Evolutionary conservation across 2,888 invertebrate genomes (phyloP).

Genomic region (Punctoribates punctum): DNA sequence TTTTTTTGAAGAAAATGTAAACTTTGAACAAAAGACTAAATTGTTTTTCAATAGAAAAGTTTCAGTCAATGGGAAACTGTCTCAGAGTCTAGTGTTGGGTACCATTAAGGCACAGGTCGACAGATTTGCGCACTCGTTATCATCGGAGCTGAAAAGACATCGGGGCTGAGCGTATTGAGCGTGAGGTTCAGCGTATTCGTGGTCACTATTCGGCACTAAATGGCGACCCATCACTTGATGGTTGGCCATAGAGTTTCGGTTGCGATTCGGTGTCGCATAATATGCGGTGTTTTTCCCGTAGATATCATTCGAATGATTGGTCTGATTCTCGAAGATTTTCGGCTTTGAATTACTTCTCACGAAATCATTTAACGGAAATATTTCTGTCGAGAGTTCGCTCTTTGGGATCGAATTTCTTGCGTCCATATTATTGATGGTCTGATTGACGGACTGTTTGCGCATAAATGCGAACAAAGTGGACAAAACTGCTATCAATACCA

Average conservation of each 20-base stretch:
- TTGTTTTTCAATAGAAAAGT: no score
- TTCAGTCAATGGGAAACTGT: no score
- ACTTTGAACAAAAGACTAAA: no score
- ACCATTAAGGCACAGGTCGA: conserved; percentile 36
- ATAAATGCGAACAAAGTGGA: conserved; percentile 43
- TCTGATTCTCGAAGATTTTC: conserved; percentile 5
- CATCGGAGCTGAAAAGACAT: conserved; percentile 25
- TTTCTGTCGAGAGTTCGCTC: conserved; percentile 23
- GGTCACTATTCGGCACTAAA: neutral
- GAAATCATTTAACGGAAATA: conserved; percentile 28
- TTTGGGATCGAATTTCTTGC: conserved; percentile 17
- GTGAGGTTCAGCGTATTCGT: conserved; percentile 31
- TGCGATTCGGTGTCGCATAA: conserved; percentile 10
- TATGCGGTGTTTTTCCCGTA: conserved; percentile 21
- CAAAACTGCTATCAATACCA: conserved; percentile 46
- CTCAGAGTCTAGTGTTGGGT: conserved; percentile 25
- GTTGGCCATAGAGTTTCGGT: neutral
- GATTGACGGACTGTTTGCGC: conserved; percentile 22
- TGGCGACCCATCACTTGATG: conserved; percentile 7
- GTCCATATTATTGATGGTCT: conserved; percentile 24
- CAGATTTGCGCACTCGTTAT: conserved; percentile 30
- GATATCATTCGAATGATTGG: neutral
- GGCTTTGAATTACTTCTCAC: conserved; percentile 32
- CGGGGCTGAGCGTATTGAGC: conserved; percentile 30
- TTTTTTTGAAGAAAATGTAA: neutral